Base-by-base conservation (phyloP, 92 coral and sea anemone species). In the Parazoanthus swiftii region DNA sequence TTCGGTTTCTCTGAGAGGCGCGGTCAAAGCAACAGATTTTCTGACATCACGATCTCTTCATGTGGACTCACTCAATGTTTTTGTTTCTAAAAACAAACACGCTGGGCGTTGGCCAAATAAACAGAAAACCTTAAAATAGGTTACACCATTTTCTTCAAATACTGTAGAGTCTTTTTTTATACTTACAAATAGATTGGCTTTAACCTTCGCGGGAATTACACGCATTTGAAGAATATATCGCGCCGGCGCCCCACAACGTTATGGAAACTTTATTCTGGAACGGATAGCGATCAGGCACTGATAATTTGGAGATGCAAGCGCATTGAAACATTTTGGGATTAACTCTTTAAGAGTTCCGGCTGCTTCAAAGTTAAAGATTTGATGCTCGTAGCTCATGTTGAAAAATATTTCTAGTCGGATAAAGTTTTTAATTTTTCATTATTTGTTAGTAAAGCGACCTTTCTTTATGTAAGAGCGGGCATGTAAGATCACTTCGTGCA, bases 21-120 rank as follows among this genome's bases (percentile, higher is more conserved):
- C 29, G 77, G 77, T 73, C 26, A 63, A 21, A 18, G 70, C n/a
- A 63, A 6, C 70, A 63, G 26, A 25, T 5, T 44, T 1, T 79
- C 82, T 84, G 65, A 72, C 71, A 72, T 84, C 87, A 84, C 58
- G 66, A 84, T 54, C 87, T 48, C 44, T 71, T 84, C 26, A 68
- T 72, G 86, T 68, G 3, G 25, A 84, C 51, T 84, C 68, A 84
- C 87, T 71, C 78, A 72, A 71, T 84, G 46, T 70, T 84, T 36
- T 66, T 50, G 68, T 51, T 84, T 71, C 79, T 44, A 71, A 48
- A 84, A 39, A 38, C 51, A 44, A 51, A 71, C 43, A 72, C 58
- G 51, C 43, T 18, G 87, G 87, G 87, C 87, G 87, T 84, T 71
- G 51, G 26, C 79, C 6, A 71, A 84, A 29, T 39, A 50, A 7